phyloP scores from a whole-genome alignment of 1,140 invertebrate genomes.

The Antheraea mylitta region DNA sequence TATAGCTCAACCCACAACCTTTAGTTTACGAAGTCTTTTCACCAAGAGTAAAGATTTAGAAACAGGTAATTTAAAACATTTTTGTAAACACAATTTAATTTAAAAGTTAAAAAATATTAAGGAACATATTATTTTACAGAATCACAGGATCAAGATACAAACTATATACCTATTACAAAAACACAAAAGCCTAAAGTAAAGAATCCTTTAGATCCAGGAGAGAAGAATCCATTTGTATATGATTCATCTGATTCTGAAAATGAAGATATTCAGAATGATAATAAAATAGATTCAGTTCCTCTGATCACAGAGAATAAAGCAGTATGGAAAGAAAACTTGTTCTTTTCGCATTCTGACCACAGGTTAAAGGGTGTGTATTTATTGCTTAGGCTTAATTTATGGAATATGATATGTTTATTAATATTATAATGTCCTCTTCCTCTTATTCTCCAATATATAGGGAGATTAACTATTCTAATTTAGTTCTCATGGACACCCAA shows the following conservation, averaged over 20 bases:
- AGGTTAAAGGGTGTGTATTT: slow-evolving; percentile 78
- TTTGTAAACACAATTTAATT: not conserved
- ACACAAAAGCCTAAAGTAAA: slow-evolving; percentile 57
- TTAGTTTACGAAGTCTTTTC: slow-evolving; percentile 81
- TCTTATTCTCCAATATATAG: too few species aligned
- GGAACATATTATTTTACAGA: slow-evolving; percentile 30
- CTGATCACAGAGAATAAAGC: slow-evolving; percentile 42
- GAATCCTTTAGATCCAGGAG: slow-evolving; percentile 61
- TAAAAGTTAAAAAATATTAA: not conserved
- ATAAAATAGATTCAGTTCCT: slow-evolving; percentile 25
- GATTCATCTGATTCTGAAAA: slow-evolving; percentile 82
- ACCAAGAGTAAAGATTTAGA: slow-evolving; percentile 53
- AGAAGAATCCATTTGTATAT: slow-evolving; percentile 81
- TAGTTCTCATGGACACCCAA: too few species aligned
- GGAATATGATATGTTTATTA: not conserved
- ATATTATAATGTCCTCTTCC: too few species aligned
- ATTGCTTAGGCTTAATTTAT: not conserved
- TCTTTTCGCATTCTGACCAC: slow-evolving; percentile 77
- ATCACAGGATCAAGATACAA: slow-evolving; percentile 30
- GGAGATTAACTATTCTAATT: too few species aligned
- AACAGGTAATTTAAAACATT: slow-evolving; percentile 39
- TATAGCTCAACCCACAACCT: slow-evolving; percentile 74
- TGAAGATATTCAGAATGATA: slow-evolving; percentile 56
- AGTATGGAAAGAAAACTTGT: slow-evolving; percentile 79
- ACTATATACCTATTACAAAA: slow-evolving; percentile 43